These are phyloP conservation scores for Pyrocephalus nanus DNA, from an alignment of 2,797 vertebrate species.

Conservation along the genomic window DNA sequence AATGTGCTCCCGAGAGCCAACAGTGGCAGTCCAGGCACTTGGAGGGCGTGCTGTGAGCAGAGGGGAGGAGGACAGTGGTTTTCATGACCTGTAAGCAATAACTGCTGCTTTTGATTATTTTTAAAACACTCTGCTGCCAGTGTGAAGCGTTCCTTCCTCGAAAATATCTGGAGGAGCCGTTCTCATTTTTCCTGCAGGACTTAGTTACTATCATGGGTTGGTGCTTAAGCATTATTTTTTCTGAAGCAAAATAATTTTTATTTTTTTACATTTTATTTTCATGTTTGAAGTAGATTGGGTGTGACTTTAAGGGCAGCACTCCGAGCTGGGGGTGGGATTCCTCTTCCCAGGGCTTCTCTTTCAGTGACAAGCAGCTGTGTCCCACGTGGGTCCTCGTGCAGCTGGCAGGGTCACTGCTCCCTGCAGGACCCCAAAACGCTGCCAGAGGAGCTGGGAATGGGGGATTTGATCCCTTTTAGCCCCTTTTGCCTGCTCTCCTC, in stretches of 20 bases:
- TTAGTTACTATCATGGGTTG: neutral
- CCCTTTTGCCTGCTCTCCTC: neutral
- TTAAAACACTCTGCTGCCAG: neutral
- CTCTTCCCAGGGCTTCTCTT: neutral
- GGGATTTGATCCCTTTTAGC: rapidly evolving
- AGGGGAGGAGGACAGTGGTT: rapidly evolving
- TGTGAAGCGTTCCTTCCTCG: neutral
- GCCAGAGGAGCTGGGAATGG: neutral
- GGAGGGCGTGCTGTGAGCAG: neutral
- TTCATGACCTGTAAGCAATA: neutral
- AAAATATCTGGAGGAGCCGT: neutral
- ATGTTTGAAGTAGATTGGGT: neutral
- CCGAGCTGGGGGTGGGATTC: neutral
- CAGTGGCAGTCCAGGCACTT: neutral
- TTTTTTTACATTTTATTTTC: neutral
- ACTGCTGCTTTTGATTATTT: neutral
- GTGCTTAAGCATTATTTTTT: neutral
- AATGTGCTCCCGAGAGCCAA: neutral
- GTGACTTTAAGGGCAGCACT: neutral
- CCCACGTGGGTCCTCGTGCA: rapidly evolving
- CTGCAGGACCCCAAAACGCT: rapidly evolving
- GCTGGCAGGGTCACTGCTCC: neutral
- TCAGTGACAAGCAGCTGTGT: rapidly evolving
- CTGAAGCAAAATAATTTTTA: neutral
- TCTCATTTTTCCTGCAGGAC: neutral